Evolutionary conservation across 2,113 vertebrate genomes (phyloP), one percentile per base, ranked within the genome.

Genomic region (Zosterops borbonicus): DNA sequence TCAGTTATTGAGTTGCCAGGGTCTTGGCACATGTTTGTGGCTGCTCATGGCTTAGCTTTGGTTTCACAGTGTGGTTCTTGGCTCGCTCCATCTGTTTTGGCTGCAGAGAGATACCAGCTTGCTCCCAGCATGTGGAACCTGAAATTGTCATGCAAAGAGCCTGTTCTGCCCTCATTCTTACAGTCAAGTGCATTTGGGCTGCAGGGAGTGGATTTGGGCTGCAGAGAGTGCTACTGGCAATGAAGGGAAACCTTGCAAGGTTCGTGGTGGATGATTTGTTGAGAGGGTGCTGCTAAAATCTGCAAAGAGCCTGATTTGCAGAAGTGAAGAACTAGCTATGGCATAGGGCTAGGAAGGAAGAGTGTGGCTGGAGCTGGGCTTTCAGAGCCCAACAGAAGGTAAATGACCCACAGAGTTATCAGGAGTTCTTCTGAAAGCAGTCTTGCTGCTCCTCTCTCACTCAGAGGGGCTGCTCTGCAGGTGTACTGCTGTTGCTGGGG

Each of bases 41-140:
- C 53, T 90, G 67, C 50, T 92, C 33, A 5, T 50, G 63, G 79
- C 63, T 23, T 42, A 67, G 46, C 85, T 93, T 86, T 62, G 75
- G 60, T 86, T 86, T 94, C 85, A 8, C 76, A 74, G 83, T 21
- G 35, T 58, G 75, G 58, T 62, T 86, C 83, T 93, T 94, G 90
- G 86, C 90, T 95, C 0, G 0, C n/a, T 83, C 46, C 11, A 7
- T 79, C 52, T 10, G 2, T 63, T 87, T 73, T 81, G 84, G 82
- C 78, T 83, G 35, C 2, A 7, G 63, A 79, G 60, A 41, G n/a
- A 50, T 12, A 59, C 47, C 92, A 91, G 84, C 62, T 94, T 92
- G 78, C 17, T 93, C 75, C 67, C 63, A 68, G 79, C 28, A 5
- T 22, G 88, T 53, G 55, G 49, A 71, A 35, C 58, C 49, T 62